Evolutionary conservation across 2,113 vertebrate species (phyloP), one percentile per base, ranked within the genome.

Genomic region (Phylloscopus trochilus): DNA sequence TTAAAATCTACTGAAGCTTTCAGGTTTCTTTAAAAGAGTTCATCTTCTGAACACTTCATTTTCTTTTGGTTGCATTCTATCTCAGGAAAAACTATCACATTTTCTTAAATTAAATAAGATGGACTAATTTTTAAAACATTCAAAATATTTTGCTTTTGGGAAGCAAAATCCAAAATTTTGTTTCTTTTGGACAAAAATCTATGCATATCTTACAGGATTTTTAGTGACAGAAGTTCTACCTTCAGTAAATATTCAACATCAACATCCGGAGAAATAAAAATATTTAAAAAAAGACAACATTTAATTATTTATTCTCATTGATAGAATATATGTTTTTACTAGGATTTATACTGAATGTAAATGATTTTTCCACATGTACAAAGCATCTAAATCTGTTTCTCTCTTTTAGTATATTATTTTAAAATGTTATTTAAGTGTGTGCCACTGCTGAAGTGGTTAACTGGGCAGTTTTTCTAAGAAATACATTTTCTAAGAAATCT

Each of bases 1-100:
- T 97, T 97, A 95, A 97, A 97, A 96, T 97, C 68, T 96, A 77
- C 89, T 87, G 91, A 94, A 96, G 87, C 89, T 90, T 96, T 95
- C 80, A 91, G 43, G 56, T 77, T 96, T 73, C 95, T 94, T 96
- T 95, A 44, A 75, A 92, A 84, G 41, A 90, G 67, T 92, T 93
- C 56, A 72, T 96, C 53, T 92, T 94, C 72, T 84, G 78, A 83
- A 76, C 81, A 79, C 7, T 76, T 59, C 14, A 82, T 74, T 90
- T 92, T 76, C 53, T 91, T 96, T 82, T 66, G 6, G 14, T 87
- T 85, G 62, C 11, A 28, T 90, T 92, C 27, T 28, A 70, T 62
- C 31, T 87, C 47, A 93, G 63, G 67, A 89, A 43, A 88, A 90
- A 76, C 22, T 46, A 68, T 47, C 30, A 27, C 15, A 51, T 33